Conservation (phyloP, 2,113 vertebrate genomes). For the Callionymus lyra region DNA sequence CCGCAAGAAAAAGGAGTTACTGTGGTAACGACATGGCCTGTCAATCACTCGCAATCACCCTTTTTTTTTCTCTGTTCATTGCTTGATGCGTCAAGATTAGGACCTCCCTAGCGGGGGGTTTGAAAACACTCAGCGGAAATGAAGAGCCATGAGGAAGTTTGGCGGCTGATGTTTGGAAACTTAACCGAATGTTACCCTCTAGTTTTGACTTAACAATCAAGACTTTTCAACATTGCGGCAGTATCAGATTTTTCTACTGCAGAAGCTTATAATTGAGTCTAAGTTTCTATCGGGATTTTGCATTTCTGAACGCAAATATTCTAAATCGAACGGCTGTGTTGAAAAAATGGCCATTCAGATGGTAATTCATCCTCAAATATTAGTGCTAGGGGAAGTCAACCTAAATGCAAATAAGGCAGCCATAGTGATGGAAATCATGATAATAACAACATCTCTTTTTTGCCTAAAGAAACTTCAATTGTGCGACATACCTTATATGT, state of each 20-base stretch:
- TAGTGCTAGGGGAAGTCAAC: conserved; percentile 17
- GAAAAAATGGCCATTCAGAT: conserved; percentile 50
- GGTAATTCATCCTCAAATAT: conserved; percentile 38
- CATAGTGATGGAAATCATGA: no score
- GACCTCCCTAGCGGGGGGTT: conserved; percentile 63
- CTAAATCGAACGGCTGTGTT: conserved; percentile 43
- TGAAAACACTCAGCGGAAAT: conserved; percentile 66
- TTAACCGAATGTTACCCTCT: conserved; percentile 53
- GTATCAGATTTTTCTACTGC: conserved; percentile 19
- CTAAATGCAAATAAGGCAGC: no score
- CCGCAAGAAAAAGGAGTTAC: conserved; percentile 68
- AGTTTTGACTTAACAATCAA: conserved; percentile 32
- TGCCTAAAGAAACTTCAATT: no score
- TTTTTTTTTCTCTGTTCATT: conserved; percentile 60
- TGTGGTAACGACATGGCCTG: conserved; percentile 68
- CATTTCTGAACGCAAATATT: conserved; percentile 49
- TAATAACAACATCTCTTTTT: no score
- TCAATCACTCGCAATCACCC: conserved; percentile 76
- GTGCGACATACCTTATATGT: no score
- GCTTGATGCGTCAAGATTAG: conserved; percentile 72
- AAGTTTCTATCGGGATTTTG: background rate
- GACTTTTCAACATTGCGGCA: conserved; percentile 8
- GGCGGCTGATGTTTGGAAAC: conserved; percentile 67
- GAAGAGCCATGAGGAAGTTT: conserved; percentile 61
- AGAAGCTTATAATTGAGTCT: conserved; percentile 28